Evolutionary conservation across 2,113 vertebrate genomes (phyloP).

Genomic region (Myotis davidii): DNA sequence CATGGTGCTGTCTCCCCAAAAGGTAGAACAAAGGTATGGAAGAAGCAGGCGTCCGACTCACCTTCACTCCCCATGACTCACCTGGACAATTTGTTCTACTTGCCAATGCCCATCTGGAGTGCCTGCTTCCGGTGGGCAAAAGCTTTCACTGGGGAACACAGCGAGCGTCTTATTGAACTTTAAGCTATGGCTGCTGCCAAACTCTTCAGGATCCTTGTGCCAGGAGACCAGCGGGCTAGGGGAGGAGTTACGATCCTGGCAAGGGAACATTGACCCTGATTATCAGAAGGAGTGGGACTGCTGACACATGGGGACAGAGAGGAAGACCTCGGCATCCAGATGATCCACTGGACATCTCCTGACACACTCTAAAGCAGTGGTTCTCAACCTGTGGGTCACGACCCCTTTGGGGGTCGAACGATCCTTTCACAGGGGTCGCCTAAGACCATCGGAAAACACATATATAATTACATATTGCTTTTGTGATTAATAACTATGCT

Average conservation of each 20-base stretch:
- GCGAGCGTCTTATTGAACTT: neutral
- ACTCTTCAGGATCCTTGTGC: neutral
- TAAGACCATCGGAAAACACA: too few species aligned
- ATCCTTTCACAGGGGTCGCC: too few species aligned
- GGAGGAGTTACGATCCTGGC: neutral
- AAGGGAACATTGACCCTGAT: neutral
- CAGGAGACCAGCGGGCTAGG: neutral
- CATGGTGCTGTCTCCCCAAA: neutral
- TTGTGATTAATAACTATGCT: too few species aligned
- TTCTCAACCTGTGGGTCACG: too few species aligned
- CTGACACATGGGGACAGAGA: neutral
- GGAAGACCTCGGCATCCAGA: neutral
- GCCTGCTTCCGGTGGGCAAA: neutral
- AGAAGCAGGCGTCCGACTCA: neutral
- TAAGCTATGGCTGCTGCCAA: neutral
- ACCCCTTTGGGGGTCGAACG: too few species aligned
- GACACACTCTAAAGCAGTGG: neutral
- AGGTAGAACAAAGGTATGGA: neutral
- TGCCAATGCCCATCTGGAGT: neutral
- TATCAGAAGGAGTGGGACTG: neutral
- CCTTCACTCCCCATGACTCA: neutral
- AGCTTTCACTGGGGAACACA: neutral
- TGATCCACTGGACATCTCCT: neutral
- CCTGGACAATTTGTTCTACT: neutral
- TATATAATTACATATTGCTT: too few species aligned